Base-by-base conservation (phyloP, 2,113 vertebrate species). In the Seriola dumerili region DNA sequence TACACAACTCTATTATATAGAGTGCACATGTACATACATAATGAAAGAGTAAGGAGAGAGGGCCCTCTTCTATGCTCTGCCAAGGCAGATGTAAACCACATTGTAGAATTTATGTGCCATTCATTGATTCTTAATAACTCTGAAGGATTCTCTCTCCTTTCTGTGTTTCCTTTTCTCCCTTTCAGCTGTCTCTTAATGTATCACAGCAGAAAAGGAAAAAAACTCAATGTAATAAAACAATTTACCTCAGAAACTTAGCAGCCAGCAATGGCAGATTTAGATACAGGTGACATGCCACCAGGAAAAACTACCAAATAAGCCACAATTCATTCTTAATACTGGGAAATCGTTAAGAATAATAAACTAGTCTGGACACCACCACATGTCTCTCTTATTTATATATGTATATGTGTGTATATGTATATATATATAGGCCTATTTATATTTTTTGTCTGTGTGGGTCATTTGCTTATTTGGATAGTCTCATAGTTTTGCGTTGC, bases 101-200 rank as follows among this genome's bases (percentile, higher is more conserved):
- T 52, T 72, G 34, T 36, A 23, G 40, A 71, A 19, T 50, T 68
- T 29, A 52, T 80, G 58, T 81, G 44, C 21, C 44, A 72, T 71
- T 70, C 25, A 67, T 23, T 67, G 72, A 81, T 69, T 84, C 68
- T 83, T 23, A 64, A 62, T 58, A 76, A 61, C 64, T 36, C 59
- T 72, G 8, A 63, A 78, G 74, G 79, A 65, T 76, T 70, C 66
- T 65, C 54, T 62, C 68, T 72, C 73, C 81, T 65, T n/a, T 76
- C 8, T 23, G 25, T 78, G 13, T 64, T 25, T 69, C 2, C 40
- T 54, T 67, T 36, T 75, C 23, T 48, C 29, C 8, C 54, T 46
- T 58, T 78, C 14, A 72, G 25, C 40, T 58, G 44, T 52, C 25
- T 67, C 11, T 59, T 54, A 64, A 50, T 55, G 62, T 66, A 42